A percentile compares a stretch with the other conserved stretches of the same genome.
phyloP scores from a whole-genome alignment of 2,113 vertebrate genomes.

The Periophthalmodon schlosseri region DNA sequence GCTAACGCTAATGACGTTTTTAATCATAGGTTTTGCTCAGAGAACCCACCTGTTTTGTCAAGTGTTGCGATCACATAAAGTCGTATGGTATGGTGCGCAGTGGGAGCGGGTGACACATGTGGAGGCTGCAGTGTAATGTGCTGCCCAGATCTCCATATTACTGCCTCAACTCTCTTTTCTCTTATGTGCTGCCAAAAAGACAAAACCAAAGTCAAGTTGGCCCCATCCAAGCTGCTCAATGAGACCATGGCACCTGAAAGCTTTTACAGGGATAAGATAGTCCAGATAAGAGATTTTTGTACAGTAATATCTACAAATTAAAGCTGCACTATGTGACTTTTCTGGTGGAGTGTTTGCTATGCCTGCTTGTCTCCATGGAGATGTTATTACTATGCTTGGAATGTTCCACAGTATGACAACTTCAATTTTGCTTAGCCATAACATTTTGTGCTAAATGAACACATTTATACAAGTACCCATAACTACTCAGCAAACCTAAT shows the following conservation, averaged over 20 bases:
- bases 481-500: too few species aligned
- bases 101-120: slow-evolving; percentile 55
- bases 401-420: too few species aligned
- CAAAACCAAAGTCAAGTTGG: slow-evolving; percentile 14
- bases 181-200: slow-evolving; percentile 69
- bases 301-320: background rate
- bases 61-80: slow-evolving; percentile 41
- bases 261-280: slow-evolving; percentile 60
- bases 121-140: slow-evolving; percentile 49
- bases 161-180: slow-evolving; percentile 53
- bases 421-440: too few species aligned
- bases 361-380: too few species aligned
- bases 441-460: background rate
- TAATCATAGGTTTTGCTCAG: slow-evolving; percentile 60
- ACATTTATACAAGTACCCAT: background rate
- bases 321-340: too few species aligned
- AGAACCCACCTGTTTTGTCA: slow-evolving; percentile 62
- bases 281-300: slow-evolving; percentile 58
- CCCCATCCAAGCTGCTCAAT: slow-evolving; percentile 41
- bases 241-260: slow-evolving; percentile 64
- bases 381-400: too few species aligned
- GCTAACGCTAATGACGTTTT: slow-evolving; percentile 62
- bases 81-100: slow-evolving; percentile 21
- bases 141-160: slow-evolving; percentile 49
- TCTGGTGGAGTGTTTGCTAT: too few species aligned